Conservation (phyloP, 2,888 invertebrate genomes). For the Caenorhabditis sp. region DNA sequence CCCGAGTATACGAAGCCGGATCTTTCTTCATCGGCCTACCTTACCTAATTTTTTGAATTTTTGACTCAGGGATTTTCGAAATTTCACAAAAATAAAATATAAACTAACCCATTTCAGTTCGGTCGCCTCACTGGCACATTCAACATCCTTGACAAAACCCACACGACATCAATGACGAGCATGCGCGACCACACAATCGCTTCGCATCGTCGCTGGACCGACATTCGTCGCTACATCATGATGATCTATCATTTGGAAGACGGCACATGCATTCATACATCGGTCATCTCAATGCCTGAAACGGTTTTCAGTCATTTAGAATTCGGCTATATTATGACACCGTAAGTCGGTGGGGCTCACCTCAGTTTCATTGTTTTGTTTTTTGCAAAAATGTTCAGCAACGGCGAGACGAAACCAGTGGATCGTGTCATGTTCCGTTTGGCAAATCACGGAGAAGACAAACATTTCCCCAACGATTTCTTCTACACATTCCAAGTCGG, state of each 20-base stretch:
- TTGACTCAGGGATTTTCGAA: no score
- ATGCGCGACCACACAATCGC: constrained; percentile 85
- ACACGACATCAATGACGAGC: constrained; percentile 74
- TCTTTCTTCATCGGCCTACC: no score
- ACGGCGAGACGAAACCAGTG: constrained; percentile 52
- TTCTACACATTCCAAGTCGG: constrained; percentile 60
- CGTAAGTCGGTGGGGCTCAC: constrained; percentile 39
- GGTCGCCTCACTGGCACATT: constrained; percentile 53
- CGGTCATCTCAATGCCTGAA: constrained; percentile 81
- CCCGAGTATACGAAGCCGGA: no score
- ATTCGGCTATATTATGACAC: constrained; percentile 74
- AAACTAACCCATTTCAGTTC: constrained; percentile 36
- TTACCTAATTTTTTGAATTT: no score
- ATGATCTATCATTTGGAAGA: constrained; percentile 81
- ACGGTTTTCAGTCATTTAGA: constrained; percentile 75
- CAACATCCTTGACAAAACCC: constrained; percentile 34
- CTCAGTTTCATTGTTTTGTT: background rate
- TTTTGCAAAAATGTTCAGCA: constrained; percentile 40
- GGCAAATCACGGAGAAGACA: constrained; percentile 60
- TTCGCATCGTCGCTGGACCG: constrained; percentile 70
- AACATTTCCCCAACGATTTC: constrained; percentile 61
- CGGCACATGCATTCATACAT: constrained; percentile 79
- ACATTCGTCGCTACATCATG: constrained; percentile 75
- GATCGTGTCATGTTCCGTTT: constrained; percentile 60
- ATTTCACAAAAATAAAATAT: no score